Base-by-base conservation (phyloP, 2,113 vertebrate species). In the Promerops cafer region DNA sequence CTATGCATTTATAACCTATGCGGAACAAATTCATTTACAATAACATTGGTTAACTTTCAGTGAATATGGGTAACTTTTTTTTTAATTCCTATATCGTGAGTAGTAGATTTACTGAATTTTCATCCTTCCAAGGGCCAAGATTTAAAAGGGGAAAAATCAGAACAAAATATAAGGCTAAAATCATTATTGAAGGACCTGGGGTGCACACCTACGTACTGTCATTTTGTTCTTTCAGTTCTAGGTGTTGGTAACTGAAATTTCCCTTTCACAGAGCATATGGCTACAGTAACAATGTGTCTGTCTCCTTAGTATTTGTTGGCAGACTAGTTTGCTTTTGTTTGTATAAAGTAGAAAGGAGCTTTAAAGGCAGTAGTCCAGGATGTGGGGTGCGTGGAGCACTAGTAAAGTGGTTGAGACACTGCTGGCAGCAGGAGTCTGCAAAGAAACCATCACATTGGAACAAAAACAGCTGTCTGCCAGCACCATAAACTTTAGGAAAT, bases 401-500 rank as follows among this genome's bases (percentile, higher is more conserved):
- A 89, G 40, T 87, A 54, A 94, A 92, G 92, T 60, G 83, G 60
- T 40, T 93, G 60, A 95, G 88, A 66, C 60, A 6, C 88, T 68
- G 76, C 57, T 95, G 94, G 96, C 93, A 96, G 88, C 64, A 87
- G 80, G 11, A 96, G 16, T 49, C 79, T 87, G 69, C 72, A 53
- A 90, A 86, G 90, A 93, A 95, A 84, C 80, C 77, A 65, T 84
- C 92, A 30, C 87, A 92, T 61, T 79, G 24, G 94, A 96, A 93
- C 14, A 39, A 93, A 94, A 96, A 49, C 88, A 95, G 88, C 93
- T 94, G 94, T 84, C 94, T 82, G 93, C 90, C 92, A 93, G 96
- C 92, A 89, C 88, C 76, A 82, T 89, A 89, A 94, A 86, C 83
- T 87, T 86, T 72, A 94, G 96, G 96, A 96, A 94, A 92, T 89